Base-by-base conservation (phyloP, 1,140 invertebrate genomes). In the Drosophila bocqueti region DNA sequence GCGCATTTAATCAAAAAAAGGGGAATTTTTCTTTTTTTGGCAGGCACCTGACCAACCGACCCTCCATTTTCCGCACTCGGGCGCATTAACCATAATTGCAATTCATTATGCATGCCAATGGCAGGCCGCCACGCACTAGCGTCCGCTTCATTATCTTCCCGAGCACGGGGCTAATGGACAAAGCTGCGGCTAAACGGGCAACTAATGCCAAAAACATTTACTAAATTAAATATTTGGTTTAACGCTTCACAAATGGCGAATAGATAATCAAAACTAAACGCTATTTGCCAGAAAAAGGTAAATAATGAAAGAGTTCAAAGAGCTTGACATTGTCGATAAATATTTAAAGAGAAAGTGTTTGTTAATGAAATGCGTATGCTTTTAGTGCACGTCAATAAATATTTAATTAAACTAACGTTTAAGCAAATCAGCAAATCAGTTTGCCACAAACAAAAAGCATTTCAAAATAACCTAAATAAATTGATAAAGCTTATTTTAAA, bases 51-150 rank as follows among this genome's bases (percentile, higher is more conserved):
- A 54, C 43, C 54, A 16, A 55, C 34, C 38, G 42, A 31, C 36
- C 24, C 63, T 34, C 8, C 26, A 34, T 38, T 55, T 36, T 49
- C 11, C 45, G 59, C 58, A 36, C 46, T 49, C 26, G 46, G 21
- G 57, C 60, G 54, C 75, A 78, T 79, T 72, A 72, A 79, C 76
- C 59, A 79, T 79, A 79, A 79, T 79, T 72, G 76, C 52, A 47
- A 64, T 79, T 72, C 59, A 79, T 79, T 79, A 79, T 79, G 76
- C 76, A 79, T 72, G 67, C 38, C 76, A 58, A 42, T 59, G 76
- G 36, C 60, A 40, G 10, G 7, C 13, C 52, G 61, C 40, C 31
- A 18, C 54, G 26, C 61, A 55, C 42, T 67, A 43, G 26, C 74
- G 55, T 49, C 63, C 72, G 49, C 50, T 60, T 73, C 67, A 72